Evolutionary conservation across 2,797 vertebrate genomes (phyloP), one percentile per base, ranked within the genome.

Genomic region (Ptychadena robeensis): DNA sequence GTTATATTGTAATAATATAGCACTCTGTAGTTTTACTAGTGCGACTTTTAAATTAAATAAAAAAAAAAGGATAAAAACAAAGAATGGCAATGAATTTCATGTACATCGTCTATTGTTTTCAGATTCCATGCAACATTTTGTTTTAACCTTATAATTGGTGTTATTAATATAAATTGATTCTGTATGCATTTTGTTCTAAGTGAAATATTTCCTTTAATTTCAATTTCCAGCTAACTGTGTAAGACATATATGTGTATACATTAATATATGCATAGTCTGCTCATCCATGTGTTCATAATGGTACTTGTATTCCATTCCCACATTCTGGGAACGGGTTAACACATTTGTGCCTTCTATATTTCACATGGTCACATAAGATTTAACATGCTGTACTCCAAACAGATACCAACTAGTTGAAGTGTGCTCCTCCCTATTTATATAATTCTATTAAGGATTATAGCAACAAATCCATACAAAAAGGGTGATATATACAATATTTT

Each of bases 321-420:
- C 30, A 53, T n/a, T 32, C 73, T 48, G 12, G 18, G 59, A 72
- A 73, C 15, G 37, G 61, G 79, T 57, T 73, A 81, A 81, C 53
- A 81, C 48, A 73, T 18, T 7, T 53, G 15, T 53, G 22, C 44
- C 44, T 22, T 53, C 44, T 7, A 53, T 53, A 22, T 53, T 22
- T 53, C 18, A 53, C 44, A 53, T 28, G 22, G 28, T 7, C 70
- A 64, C 8, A 44, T 64, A 37, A 34, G 40, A 72, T 44, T 69
- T 14, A 35, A 27, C 25, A 80, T 38, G 18, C 35, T 31, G 15
- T 15, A 9, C 18, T 12, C 61, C 9, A 25, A n/a, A 15, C 28
- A 53, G 28, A 34, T 44, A 48, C 30, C 22, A 27, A 37, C 12
- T 37, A 1, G 14, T 18, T 37, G 9, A 64, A 35, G 31, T 53